A percentile compares a stretch with the other conserved stretches of the same genome.
Evolutionary conservation across 2,888 invertebrate species (phyloP).

Genomic region (Hymenopus coronatus): DNA sequence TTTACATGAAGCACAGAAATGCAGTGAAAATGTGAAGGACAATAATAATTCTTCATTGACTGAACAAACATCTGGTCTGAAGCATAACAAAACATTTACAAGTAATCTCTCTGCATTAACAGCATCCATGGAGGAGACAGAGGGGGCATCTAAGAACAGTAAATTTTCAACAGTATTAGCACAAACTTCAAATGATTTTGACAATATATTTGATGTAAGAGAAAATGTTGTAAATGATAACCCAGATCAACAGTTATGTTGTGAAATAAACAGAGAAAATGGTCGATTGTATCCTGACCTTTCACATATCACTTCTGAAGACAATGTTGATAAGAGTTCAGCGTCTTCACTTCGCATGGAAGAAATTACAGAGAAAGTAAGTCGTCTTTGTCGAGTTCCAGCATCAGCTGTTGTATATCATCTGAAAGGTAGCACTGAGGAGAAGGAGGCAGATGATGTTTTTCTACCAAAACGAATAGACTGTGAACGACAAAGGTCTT

Average conservation of each 20-base stretch:
- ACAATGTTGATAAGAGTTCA: neutral
- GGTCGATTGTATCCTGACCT: neutral
- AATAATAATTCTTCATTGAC: neutral
- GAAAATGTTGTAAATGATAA: neutral
- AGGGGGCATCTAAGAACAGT: neutral
- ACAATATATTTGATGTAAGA: neutral
- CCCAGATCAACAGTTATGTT: neutral
- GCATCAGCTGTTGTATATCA: constrained; percentile 37
- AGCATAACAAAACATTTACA: neutral
- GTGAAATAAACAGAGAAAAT: neutral
- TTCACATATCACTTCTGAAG: neutral
- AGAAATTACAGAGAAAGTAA: constrained; percentile 37
- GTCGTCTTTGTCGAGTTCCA: constrained; percentile 39
- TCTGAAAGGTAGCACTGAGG: constrained; percentile 26
- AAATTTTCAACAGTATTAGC: neutral
- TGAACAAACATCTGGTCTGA: neutral
- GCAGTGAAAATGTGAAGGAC: neutral
- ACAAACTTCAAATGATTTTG: neutral
- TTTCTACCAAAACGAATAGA: constrained; percentile 22
- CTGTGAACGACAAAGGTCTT: constrained; percentile 22
- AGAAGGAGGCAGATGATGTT: neutral
- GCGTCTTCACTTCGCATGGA: constrained; percentile 9
- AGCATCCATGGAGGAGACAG: neutral
- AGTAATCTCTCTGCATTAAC: neutral
- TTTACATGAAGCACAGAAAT: neutral